These are phyloP conservation scores for Hylaeus anthracinus DNA, from an alignment of 1,140 invertebrate genomes.

Conservation along the genomic window DNA sequence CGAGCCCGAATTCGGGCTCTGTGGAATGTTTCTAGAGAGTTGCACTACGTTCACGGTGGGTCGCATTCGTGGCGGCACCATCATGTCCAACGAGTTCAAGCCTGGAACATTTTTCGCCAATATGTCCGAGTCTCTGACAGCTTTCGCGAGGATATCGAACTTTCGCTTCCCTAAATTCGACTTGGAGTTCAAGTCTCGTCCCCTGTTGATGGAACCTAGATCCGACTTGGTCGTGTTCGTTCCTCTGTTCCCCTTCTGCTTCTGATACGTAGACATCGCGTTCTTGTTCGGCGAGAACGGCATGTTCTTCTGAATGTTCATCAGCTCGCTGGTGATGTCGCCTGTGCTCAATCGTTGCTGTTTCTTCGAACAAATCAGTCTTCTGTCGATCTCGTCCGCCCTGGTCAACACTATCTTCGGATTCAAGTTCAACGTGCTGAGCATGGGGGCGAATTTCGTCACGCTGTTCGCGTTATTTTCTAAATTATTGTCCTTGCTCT, in stretches of 20 bases:
- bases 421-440: slow-evolving; percentile 80
- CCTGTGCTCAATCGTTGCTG: slow-evolving; percentile 67
- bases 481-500: slow-evolving; percentile 67
- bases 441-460: slow-evolving; percentile 78
- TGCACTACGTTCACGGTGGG: slow-evolving; percentile 84
- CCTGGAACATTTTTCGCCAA: slow-evolving; percentile 81
- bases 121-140: slow-evolving; percentile 74
- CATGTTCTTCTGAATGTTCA: slow-evolving; percentile 75
- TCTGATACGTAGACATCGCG: slow-evolving; percentile 68
- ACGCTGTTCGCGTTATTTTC: slow-evolving; percentile 58
- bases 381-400: slow-evolving; percentile 73
- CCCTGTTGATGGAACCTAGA: not conserved
- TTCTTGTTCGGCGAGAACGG: slow-evolving; percentile 72
- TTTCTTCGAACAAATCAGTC: slow-evolving; percentile 70
- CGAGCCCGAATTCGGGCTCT: slow-evolving; percentile 75
- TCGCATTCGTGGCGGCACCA: slow-evolving; percentile 80
- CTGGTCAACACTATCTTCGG: slow-evolving; percentile 81
- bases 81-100: slow-evolving; percentile 82
- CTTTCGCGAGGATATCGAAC: slow-evolving; percentile 71
- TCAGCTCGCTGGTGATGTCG: slow-evolving; percentile 73
- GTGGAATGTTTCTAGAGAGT: slow-evolving; percentile 78
- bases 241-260: slow-evolving; percentile 58
- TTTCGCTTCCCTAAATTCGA: slow-evolving; percentile 70
- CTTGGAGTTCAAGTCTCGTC: slow-evolving; percentile 55
- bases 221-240: slow-evolving; percentile 34